Percentiles rank a stretch among this genome's conserved stretches.
These are phyloP conservation scores for Allobates femoralis DNA, from an alignment of 2,797 vertebrate genomes.

Conservation along the genomic window DNA sequence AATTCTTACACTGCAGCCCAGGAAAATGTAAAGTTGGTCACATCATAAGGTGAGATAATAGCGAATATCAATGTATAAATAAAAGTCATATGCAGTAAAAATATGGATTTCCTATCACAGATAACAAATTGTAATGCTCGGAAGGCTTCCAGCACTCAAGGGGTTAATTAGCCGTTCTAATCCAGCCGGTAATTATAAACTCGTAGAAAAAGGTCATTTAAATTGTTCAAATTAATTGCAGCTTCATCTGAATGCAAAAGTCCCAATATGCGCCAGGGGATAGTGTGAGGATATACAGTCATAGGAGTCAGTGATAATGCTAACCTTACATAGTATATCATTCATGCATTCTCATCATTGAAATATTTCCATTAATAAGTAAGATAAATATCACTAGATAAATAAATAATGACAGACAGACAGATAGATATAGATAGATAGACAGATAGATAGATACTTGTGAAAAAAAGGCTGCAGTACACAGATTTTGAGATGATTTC, in stretches of 20 bases:
- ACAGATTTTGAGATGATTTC: too few species aligned
- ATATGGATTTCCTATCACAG: background rate
- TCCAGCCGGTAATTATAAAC: slow-evolving; percentile 26
- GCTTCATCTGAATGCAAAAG: slow-evolving; percentile 9
- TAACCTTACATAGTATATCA: background rate
- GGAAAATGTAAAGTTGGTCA: too few species aligned
- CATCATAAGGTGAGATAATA: too few species aligned
- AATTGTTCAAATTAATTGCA: slow-evolving; percentile 43
- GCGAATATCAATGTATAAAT: background rate
- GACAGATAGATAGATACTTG: too few species aligned
- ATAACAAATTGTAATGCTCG: background rate
- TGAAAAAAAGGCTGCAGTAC: too few species aligned
- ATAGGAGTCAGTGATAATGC: background rate
- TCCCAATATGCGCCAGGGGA: background rate
- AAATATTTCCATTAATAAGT: too few species aligned
- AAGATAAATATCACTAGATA: too few species aligned
- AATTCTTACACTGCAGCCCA: too few species aligned
- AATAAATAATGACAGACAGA: too few species aligned
- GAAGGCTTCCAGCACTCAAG: background rate
- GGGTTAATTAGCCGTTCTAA: slow-evolving; percentile 31
- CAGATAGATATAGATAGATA: too few species aligned
- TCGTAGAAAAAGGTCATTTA: slow-evolving; percentile 13
- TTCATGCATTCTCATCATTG: too few species aligned
- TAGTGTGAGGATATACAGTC: background rate
- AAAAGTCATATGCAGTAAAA: background rate